Conservation (phyloP, 64 coral and sea anemone species). For the Catalaphyllia jardinei region DNA sequence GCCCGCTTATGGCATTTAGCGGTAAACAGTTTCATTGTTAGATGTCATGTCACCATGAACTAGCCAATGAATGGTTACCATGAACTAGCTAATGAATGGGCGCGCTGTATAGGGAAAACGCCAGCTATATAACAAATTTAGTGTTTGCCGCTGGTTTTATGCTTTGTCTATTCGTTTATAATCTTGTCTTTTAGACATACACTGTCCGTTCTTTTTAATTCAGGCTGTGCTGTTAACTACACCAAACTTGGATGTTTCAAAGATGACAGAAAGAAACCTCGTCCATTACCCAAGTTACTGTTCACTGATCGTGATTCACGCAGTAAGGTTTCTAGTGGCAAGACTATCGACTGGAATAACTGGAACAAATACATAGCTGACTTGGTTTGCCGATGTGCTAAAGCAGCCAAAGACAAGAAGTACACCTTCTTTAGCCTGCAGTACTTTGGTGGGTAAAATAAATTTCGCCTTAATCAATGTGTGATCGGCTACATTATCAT, state of each 20-base stretch:
- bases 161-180: too few species aligned
- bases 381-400: constrained; percentile 78
- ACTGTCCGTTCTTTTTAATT: not conserved
- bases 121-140: too few species aligned
- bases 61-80: too few species aligned
- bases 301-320: constrained; percentile 56
- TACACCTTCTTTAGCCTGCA: constrained; percentile 66
- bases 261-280: constrained; percentile 49
- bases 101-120: too few species aligned
- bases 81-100: too few species aligned
- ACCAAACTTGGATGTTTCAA: constrained; percentile 77
- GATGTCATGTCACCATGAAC: too few species aligned
- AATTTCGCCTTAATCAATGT: too few species aligned
- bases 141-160: too few species aligned
- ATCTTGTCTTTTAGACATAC: not conserved
- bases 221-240: constrained; percentile 10
- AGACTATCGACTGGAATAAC: constrained; percentile 58
- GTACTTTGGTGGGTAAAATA: constrained; percentile 50
- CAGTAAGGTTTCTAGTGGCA: constrained; percentile 36
- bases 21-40: too few species aligned
- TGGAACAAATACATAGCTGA: constrained; percentile 71
- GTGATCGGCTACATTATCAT: too few species aligned
- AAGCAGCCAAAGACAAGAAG: constrained; percentile 30
- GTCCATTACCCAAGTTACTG: constrained; percentile 56
- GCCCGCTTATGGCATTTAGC: too few species aligned